A percentile compares a stretch with the other conserved stretches of the same genome.
These are phyloP conservation scores for Ailuropoda melanoleuca DNA, from an alignment of 2,113 vertebrate genomes.

Conservation along the genomic window DNA sequence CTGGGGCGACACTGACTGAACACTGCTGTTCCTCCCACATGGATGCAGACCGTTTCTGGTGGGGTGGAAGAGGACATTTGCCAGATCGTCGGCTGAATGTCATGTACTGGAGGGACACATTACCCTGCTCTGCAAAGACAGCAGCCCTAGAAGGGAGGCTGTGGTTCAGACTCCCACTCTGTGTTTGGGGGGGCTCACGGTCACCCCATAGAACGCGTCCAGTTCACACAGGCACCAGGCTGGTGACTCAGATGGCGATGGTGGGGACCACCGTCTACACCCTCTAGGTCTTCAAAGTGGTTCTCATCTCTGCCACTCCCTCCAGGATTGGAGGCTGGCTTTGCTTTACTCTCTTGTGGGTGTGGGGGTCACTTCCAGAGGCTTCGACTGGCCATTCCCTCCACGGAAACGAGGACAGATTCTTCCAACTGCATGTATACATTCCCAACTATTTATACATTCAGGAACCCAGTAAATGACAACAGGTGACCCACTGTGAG, in stretches of 20 bases:
- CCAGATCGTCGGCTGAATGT: neutral
- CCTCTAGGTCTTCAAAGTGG: neutral
- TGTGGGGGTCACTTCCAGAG: neutral
- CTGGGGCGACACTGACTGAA: neutral
- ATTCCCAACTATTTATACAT: neutral
- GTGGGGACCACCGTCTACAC: neutral
- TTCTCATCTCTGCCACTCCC: neutral
- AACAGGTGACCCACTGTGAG: neutral
- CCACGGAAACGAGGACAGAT: neutral
- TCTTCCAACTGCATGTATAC: neutral
- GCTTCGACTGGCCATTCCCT: neutral
- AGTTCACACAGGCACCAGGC: neutral
- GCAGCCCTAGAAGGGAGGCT: neutral
- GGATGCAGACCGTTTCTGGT: fast-evolving
- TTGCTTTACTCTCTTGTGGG: neutral
- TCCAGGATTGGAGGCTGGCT: neutral
- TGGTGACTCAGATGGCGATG: too few species aligned
- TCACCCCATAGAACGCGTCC: neutral
- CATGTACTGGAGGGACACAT: fast-evolving
- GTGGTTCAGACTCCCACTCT: fast-evolving
- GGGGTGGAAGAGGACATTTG: fast-evolving
- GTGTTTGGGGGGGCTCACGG: fast-evolving
- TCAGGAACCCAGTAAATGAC: neutral
- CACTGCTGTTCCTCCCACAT: fast-evolving
- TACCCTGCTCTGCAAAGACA: neutral